Evolutionary conservation across 2,888 invertebrate genomes (phyloP), one percentile per base, ranked within the genome.

Genomic region (Agriotes lineatus): DNA sequence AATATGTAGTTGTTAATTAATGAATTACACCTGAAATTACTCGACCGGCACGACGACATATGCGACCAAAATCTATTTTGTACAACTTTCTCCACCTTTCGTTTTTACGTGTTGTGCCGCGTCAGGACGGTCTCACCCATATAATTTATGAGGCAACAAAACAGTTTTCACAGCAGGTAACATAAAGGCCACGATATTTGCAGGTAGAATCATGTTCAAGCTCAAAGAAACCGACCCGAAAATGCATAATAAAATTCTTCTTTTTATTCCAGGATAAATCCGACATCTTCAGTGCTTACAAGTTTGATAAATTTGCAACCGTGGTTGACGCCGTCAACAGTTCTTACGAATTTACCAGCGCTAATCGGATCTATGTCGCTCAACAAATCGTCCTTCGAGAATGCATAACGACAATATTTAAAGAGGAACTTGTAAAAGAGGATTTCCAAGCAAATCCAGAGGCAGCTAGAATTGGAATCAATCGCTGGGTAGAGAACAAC

Each of bases 321-420:
- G 78, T 79, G 73, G 70, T 81, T 60, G 87, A 89, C 72, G 85
- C 88, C 63, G 72, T 62, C 18, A 85, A 86, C 70, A 87, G 90
- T 10, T 88, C 88, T 71, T 91, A 94, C 77, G 91, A 93, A 81
- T 93, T 93, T 80, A 88, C 86, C 2, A 90, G 90, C 67, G 94
- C 93, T 19, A 95, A 95, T 85, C 90, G 90, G 74, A 85, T 96
- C 72, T 96, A 91, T 84, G 90, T 93, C 2, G 88, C 90, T 58
- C 81, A 86, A 1, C 82, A 84, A 1, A 84, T 89, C 61, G 84
- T 86, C 30, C 85, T 93, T 16, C 86, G 90, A 1, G 87, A 89
- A 10, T 96, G 95, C 79, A 87, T 95, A 80, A 78, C 87, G 9
- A 85, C 88, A 67, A 83, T 91, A 42, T 91, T 95, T 79, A 81